Conservation (phyloP, 2,113 vertebrate genomes). For the Anseranas semipalmata region DNA sequence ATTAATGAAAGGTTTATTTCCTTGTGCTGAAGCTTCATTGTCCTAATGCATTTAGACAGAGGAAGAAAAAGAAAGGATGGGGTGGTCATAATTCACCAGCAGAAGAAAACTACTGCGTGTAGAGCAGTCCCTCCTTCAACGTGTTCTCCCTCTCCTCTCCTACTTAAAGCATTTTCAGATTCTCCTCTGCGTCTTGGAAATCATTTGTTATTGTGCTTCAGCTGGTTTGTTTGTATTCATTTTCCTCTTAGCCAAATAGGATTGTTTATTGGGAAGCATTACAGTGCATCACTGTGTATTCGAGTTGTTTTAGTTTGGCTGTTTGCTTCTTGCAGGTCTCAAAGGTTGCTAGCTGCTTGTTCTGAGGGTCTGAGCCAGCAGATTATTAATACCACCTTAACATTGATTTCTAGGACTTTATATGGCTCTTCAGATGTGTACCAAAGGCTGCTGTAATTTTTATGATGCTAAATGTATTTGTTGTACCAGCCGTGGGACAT, state of each 20-base stretch:
- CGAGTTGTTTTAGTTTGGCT: neutral
- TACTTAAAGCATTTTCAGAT: neutral
- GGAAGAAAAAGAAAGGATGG: neutral
- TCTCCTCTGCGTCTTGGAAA: slow-evolving; percentile 14
- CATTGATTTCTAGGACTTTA: neutral
- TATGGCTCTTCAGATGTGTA: accelerated
- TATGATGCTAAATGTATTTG: neutral
- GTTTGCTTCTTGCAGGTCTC: neutral
- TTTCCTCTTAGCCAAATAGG: slow-evolving; percentile 18
- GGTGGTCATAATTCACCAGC: neutral
- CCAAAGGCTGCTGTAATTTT: neutral
- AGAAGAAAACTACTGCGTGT: neutral
- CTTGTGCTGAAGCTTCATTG: neutral
- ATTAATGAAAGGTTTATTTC: slow-evolving; percentile 40
- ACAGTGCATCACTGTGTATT: neutral
- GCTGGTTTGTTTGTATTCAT: slow-evolving; percentile 11
- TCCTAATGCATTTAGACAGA: neutral
- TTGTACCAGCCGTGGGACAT: neutral
- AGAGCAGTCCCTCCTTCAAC: neutral
- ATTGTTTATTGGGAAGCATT: slow-evolving; percentile 32
- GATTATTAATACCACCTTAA: neutral
- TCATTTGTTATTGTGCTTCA: slow-evolving; percentile 10
- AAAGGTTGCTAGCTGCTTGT: neutral
- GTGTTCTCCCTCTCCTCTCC: neutral
- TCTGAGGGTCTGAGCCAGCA: neutral